Percentiles rank a stretch among this genome's conserved stretches.
These are phyloP conservation scores for Pontoporia blainvillei DNA, from an alignment of 2,113 vertebrate genomes.

Conservation along the genomic window DNA sequence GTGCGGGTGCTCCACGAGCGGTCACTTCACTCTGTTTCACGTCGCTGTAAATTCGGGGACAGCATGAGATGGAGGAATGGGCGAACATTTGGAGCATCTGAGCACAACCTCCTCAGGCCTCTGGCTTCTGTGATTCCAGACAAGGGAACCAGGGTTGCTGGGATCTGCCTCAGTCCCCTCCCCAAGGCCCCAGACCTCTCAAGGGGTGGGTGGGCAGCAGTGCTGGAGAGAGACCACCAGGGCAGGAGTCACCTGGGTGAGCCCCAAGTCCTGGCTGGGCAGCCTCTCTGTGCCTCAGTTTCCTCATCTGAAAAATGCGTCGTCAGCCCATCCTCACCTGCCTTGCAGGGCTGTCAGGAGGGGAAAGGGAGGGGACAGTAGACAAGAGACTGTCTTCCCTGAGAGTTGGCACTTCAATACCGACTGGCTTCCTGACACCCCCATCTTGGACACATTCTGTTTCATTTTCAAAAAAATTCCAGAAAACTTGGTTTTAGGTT, in stretches of 20 bases:
- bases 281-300: background rate
- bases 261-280: background rate
- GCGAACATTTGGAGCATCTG: background rate
- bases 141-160: background rate
- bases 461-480: background rate
- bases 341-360: background rate
- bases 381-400: background rate
- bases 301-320: background rate
- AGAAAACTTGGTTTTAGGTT: background rate
- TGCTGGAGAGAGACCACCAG: background rate
- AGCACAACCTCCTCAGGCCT: background rate
- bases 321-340: background rate
- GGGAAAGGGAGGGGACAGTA: background rate
- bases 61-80: fast-evolving
- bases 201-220: background rate
- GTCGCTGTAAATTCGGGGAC: background rate
- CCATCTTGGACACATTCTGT: background rate
- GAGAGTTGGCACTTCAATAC: background rate
- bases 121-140: background rate
- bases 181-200: background rate
- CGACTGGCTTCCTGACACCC: background rate
- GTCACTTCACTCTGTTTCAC: fast-evolving
- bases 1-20: fast-evolving
- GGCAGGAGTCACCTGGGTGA: background rate
- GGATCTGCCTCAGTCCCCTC: background rate